Conservation (phyloP, 1,140 invertebrate genomes). For the Lanistes nyassanus region DNA sequence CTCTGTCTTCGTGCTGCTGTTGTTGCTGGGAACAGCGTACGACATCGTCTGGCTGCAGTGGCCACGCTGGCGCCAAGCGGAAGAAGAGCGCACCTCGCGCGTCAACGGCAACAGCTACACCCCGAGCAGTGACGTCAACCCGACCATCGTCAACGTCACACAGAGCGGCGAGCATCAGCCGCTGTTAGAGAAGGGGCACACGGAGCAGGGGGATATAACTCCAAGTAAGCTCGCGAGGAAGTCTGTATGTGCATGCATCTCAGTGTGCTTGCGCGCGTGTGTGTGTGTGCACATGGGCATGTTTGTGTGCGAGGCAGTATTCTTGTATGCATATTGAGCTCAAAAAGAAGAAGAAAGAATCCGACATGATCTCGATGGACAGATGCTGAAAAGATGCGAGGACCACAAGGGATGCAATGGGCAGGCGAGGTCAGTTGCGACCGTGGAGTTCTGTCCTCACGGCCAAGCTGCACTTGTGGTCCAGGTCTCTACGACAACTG, state of each 20-base stretch:
- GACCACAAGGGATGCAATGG: too few relatives aligned
- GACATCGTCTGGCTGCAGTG: slow-evolving; percentile 29
- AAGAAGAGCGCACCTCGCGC: neutral
- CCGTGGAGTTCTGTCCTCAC: too few relatives aligned
- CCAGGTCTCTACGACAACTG: too few relatives aligned
- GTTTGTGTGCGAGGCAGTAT: too few relatives aligned
- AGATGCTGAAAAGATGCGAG: too few relatives aligned
- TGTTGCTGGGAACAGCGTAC: slow-evolving; percentile 25
- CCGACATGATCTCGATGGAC: too few relatives aligned
- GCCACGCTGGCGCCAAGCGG: slow-evolving; percentile 13
- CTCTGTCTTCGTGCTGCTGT: slow-evolving; percentile 12
- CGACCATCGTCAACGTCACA: neutral
- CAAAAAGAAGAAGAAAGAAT: too few relatives aligned
- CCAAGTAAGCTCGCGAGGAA: neutral
- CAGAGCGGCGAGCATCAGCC: neutral
- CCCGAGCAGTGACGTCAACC: neutral
- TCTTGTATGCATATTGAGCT: too few relatives aligned
- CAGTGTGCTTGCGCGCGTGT: neutral
- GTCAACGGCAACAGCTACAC: neutral
- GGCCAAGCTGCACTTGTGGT: too few relatives aligned
- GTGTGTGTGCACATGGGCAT: too few relatives aligned
- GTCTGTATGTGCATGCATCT: neutral
- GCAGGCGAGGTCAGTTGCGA: too few relatives aligned
- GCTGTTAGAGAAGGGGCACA: neutral
- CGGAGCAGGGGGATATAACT: too few relatives aligned